Evolutionary conservation across 2,797 vertebrate genomes (phyloP), one percentile per base, ranked within the genome.

Genomic region (Lacerta bilineata): DNA sequence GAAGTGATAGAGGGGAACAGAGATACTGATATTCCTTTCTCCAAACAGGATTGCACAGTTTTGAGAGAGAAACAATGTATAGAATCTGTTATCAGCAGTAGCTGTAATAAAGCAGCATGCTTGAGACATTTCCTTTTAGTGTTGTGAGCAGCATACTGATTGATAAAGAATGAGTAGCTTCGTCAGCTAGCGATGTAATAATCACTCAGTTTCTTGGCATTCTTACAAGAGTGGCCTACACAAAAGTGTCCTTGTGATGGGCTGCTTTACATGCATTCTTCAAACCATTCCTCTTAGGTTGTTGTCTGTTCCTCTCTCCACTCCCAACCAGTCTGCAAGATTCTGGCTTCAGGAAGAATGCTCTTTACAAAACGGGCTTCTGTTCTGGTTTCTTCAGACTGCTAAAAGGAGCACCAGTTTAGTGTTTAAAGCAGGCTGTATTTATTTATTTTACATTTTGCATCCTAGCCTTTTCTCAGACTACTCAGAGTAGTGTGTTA

Each of bases 301-400:
- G 23, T 80, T 80, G 46, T 9, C 13, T 0, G 0, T 76, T 86
- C 1, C 61, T 88, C 80, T 76, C 3, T 87, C 91, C 85, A 81
- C 18, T 11, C 29, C 78, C 5, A 86, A 33, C 18, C 0, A 0
- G 83, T 29, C 39, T 74, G 20, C 61, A 89, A 41, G 55, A 25
- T 33, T 76, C 72, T 91, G 50, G 39, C 39, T 77, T 64, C 41
- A 90, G 36, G 25, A 80, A 66, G 76, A 8, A 55, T 82, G 43
- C 10, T 84, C 36, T 66, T 80, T 75, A 27, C 69, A 64, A 80
- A 87, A 33, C 9, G 39, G 29, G 10, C 41, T 46, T 77, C 27
- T n/a, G 27, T 81, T 74, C 50, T 4, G 69, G 3, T 80, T 74
- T 33, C 68, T 74, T 41, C 72, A 85, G 13, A 64, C 3, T 18